Evolutionary conservation across 2,797 vertebrate species (phyloP), one percentile per base, ranked within the genome.

Genomic region (Megalops cyprinoides): DNA sequence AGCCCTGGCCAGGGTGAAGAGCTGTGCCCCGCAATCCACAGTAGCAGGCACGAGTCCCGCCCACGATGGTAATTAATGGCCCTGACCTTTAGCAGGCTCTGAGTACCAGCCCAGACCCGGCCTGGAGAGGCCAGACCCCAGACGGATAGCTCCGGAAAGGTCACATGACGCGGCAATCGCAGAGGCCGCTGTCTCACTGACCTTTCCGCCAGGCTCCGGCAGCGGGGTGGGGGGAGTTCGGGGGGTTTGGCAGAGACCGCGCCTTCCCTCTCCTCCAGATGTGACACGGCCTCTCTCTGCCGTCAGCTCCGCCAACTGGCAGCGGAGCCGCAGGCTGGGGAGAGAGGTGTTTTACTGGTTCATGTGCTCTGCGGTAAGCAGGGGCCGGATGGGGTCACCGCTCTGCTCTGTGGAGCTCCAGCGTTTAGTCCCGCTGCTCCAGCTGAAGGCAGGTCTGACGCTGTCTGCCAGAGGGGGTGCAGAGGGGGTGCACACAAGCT

Each of bases 51-150:
- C 48, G 46, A 77, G 12, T 0, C 53, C 23, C 58, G 51, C 75
- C 12, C 53, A 83, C 76, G 73, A 73, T 82, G 74, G 56, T 74
- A 84, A 86, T 84, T 84, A 86, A 79, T 76, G 75, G 67, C 79
- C 10, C 34, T 84, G 86, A 87, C 86, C 86, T 87, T 87, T 84
- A 62, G 44, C 44, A 79, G 78, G 31, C 79, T 78, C 76, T 84
- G 79, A 84, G 85, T 82, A 80, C 81, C 65, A 23, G 23, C 71
- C 79, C 67, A 49, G 56, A 78, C 82, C 71, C 49, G 77, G 18
- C 53, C 79, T 56, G 20, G 7, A 42, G 73, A 77, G 67, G 34
- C 56, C 39, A 31, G 39, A 37, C 60, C 79, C 60, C 46, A 79
- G 78, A 79, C 51, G 60, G 60, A 79, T 51, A 49, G 69, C 51